Evolutionary conservation across 2,113 vertebrate species (phyloP).

Genomic region (Ictalurus furcatus): DNA sequence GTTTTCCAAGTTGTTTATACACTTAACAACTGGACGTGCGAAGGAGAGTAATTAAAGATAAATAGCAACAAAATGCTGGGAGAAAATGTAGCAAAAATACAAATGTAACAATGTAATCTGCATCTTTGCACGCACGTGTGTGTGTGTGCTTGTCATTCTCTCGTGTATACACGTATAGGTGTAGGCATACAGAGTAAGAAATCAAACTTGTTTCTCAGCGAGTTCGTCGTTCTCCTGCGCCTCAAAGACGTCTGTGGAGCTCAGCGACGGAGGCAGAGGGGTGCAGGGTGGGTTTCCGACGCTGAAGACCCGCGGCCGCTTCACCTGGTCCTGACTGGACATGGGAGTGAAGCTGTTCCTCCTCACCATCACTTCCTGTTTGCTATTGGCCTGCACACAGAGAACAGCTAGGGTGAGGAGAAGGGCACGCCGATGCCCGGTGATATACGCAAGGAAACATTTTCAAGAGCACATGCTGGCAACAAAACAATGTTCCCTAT

Average conservation of each 20-base stretch:
- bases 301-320: slow-evolving; percentile 85
- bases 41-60: neutral
- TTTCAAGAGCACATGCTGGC: neutral
- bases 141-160: neutral
- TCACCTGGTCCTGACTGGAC: slow-evolving; percentile 83
- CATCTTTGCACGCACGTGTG: neutral
- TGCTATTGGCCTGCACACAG: slow-evolving; percentile 70
- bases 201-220: slow-evolving; percentile 75
- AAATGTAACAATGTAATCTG: no score
- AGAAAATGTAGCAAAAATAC: no score
- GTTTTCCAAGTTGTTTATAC: neutral
- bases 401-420: slow-evolving; percentile 21
- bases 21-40: neutral
- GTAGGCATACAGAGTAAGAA: neutral
- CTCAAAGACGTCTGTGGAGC: slow-evolving; percentile 72
- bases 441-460: neutral
- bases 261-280: slow-evolving; percentile 62
- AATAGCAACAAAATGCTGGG: neutral
- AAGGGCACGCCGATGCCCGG: neutral
- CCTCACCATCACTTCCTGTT: slow-evolving; percentile 70
- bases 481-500: neutral
- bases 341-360: slow-evolving; percentile 91
- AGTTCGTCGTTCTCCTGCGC: slow-evolving; percentile 72
- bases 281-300: slow-evolving; percentile 76
- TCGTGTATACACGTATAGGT: neutral